phyloP scores from a whole-genome alignment of 2,797 vertebrate species.

The Pogoniulus pusillus region DNA sequence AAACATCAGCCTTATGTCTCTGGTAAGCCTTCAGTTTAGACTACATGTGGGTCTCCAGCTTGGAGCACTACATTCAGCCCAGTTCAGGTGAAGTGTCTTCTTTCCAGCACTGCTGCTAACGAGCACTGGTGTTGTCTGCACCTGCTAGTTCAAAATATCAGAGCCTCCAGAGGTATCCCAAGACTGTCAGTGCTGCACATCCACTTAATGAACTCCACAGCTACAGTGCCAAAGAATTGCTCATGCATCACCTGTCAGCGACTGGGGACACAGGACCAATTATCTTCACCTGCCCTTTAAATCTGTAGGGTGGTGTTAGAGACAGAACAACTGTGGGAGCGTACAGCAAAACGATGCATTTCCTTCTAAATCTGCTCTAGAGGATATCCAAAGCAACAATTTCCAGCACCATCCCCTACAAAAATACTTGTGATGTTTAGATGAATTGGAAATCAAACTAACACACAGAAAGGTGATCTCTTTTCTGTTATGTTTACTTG shows the following conservation, averaged over 20 bases:
- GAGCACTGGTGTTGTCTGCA: neutral
- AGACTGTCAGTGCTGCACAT: neutral
- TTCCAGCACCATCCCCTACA: neutral
- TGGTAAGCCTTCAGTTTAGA: neutral
- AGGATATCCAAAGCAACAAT: neutral
- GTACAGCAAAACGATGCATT: neutral
- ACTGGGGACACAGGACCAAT: neutral
- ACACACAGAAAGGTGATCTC: neutral
- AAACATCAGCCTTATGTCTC: neutral
- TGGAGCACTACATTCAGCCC: neutral
- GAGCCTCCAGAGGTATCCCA: neutral
- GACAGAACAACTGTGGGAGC: neutral
- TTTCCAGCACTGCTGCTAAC: neutral
- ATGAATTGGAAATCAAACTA: neutral
- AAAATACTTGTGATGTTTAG: neutral
- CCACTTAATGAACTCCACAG: neutral
- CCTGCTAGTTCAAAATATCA: neutral
- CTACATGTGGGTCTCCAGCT: fast-evolving
- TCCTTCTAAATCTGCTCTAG: neutral
- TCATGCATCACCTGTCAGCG: neutral
- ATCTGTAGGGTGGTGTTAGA: neutral
- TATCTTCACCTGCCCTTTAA: neutral
- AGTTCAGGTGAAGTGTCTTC: neutral
- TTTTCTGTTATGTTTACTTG: neutral
- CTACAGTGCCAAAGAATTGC: neutral